A percentile compares a stretch with the other conserved stretches of the same genome.
Conservation (phyloP, 2,888 invertebrate genomes). For the Palloptera scutellata region DNA sequence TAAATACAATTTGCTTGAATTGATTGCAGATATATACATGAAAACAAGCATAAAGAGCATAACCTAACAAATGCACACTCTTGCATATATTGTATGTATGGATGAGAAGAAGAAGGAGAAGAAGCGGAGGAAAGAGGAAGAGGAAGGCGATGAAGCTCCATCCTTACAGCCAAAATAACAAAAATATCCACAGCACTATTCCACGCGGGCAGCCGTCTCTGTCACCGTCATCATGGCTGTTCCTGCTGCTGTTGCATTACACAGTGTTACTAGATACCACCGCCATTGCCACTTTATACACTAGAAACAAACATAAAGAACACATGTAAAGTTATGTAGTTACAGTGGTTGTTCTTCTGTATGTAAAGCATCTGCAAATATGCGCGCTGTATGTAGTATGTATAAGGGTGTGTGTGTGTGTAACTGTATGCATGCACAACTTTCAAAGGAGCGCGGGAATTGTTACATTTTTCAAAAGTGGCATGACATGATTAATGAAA, state of each 20-base stretch:
- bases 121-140: neutral
- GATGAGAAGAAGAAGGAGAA: neutral
- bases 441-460: neutral
- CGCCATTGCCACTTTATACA: too few relatives aligned
- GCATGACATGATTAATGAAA: neutral
- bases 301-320: too few relatives aligned
- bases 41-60: neutral
- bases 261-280: too few relatives aligned
- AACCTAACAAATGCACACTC: neutral
- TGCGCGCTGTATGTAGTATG: neutral
- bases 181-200: too few relatives aligned
- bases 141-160: neutral
- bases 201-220: neutral
- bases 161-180: too few relatives aligned
- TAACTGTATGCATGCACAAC: neutral
- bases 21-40: constrained; percentile 16
- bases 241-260: neutral
- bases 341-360: too few relatives aligned
- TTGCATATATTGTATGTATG: neutral
- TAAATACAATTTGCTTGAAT: constrained; percentile 25
- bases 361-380: too few relatives aligned
- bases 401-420: neutral
- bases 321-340: too few relatives aligned
- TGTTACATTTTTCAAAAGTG: constrained; percentile 4
- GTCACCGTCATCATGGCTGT: neutral